Conservation (phyloP, 2,888 invertebrate genomes). For the Acrobasis repandana region DNA sequence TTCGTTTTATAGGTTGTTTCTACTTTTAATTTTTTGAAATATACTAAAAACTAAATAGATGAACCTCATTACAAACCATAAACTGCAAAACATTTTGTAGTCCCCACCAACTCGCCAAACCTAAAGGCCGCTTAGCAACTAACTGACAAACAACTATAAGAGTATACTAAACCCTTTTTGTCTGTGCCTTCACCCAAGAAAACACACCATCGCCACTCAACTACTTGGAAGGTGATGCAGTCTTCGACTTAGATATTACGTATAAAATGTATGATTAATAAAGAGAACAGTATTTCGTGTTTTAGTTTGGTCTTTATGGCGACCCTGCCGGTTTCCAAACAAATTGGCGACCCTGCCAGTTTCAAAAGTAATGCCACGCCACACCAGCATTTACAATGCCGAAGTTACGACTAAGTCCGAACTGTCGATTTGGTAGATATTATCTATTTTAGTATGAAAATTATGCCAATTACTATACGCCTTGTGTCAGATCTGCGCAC, state of each 20-base stretch:
- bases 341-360: too few relatives aligned
- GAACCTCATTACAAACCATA: too few relatives aligned
- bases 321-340: constrained; percentile 6
- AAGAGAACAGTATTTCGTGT: not conserved
- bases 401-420: too few relatives aligned
- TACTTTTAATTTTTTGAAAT: too few relatives aligned
- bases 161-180: constrained; percentile 59
- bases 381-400: too few relatives aligned
- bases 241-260: not conserved
- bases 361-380: too few relatives aligned
- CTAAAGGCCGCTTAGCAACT: constrained; percentile 45
- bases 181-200: constrained; percentile 23
- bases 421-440: too few relatives aligned
- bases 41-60: too few relatives aligned
- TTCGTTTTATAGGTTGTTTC: too few relatives aligned
- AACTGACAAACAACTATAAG: constrained; percentile 34
- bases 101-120: constrained; percentile 42
- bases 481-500: too few relatives aligned
- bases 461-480: too few relatives aligned
- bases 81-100: constrained; percentile 28
- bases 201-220: constrained; percentile 26
- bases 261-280: not conserved
- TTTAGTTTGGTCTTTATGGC: not conserved
- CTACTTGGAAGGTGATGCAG: not conserved
- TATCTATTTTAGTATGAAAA: too few relatives aligned